phyloP scores from a whole-genome alignment of 2,888 invertebrate genomes.

The Dynastes grantii region DNA sequence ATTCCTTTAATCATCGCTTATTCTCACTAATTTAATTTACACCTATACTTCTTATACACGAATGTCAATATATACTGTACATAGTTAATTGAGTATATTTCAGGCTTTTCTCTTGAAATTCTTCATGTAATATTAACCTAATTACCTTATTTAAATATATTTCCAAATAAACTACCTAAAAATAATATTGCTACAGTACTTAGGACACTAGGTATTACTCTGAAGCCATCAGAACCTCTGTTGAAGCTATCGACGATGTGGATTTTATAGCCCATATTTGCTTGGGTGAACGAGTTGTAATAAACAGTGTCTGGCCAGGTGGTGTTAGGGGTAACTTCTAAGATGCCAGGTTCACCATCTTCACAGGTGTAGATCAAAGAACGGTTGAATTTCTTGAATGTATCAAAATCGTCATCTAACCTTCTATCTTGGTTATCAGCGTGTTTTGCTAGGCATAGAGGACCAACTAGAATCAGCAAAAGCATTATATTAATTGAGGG shows the following conservation, averaged over 20 bases:
- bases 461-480: slow-evolving; percentile 76
- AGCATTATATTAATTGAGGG: slow-evolving; percentile 3
- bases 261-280: slow-evolving; percentile 97
- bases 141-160: background rate
- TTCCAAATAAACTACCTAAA: slow-evolving; percentile 18
- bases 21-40: no score
- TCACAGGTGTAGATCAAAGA: slow-evolving; percentile 82
- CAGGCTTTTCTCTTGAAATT: background rate
- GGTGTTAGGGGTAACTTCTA: slow-evolving; percentile 89
- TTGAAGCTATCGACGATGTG: slow-evolving; percentile 87
- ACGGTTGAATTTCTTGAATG: slow-evolving; percentile 90
- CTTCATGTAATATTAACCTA: no score
- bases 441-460: slow-evolving; percentile 83
- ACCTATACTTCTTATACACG: no score
- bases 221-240: slow-evolving; percentile 33
- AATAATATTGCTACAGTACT: slow-evolving; percentile 18
- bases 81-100: slow-evolving; percentile 9
- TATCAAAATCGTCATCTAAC: slow-evolving; percentile 83
- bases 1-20: no score
- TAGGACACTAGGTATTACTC: slow-evolving; percentile 31
- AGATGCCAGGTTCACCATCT: slow-evolving; percentile 79
- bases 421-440: slow-evolving; percentile 80
- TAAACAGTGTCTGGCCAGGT: slow-evolving; percentile 94
- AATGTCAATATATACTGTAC: background rate
- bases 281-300: slow-evolving; percentile 93